phyloP scores from a whole-genome alignment of 1,140 invertebrate genomes.

The Coenobita brevimanus region DNA sequence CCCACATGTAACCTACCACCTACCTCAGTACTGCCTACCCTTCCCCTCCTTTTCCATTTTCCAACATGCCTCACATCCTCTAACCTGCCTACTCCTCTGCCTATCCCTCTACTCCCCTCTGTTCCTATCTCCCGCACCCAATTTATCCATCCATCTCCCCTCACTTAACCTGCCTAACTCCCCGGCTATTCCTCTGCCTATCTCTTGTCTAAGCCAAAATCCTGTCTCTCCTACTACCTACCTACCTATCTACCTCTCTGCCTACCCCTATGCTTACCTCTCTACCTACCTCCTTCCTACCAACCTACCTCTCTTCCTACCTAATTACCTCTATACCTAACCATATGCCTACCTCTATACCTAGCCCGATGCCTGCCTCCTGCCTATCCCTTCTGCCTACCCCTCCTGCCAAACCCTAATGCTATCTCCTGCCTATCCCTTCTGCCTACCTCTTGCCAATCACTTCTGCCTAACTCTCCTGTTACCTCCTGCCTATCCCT shows the following conservation, averaged over 20 bases:
- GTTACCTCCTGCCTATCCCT: no score
- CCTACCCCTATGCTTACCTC: background rate
- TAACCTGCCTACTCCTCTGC: no score
- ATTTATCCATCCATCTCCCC: background rate
- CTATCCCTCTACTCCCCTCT: background rate
- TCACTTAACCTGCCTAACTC: no score
- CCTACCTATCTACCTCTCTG: background rate
- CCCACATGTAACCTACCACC: no score
- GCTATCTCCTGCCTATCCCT: no score
- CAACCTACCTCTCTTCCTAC: background rate
- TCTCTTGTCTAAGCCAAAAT: background rate
- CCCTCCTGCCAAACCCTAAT: no score
- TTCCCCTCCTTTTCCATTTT: no score
- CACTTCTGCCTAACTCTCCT: no score
- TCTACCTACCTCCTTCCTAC: slow-evolving; percentile 8
- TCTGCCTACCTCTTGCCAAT: no score
- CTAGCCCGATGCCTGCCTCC: background rate
- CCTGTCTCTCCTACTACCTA: background rate
- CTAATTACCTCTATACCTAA: background rate
- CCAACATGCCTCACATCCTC: no score
- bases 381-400: background rate
- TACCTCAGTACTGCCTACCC: no score
- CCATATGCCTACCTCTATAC: no score
- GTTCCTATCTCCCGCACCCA: background rate
- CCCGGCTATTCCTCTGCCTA: background rate